Base-by-base conservation (phyloP, 2,797 vertebrate species). In the Protonibea diacanthus region DNA sequence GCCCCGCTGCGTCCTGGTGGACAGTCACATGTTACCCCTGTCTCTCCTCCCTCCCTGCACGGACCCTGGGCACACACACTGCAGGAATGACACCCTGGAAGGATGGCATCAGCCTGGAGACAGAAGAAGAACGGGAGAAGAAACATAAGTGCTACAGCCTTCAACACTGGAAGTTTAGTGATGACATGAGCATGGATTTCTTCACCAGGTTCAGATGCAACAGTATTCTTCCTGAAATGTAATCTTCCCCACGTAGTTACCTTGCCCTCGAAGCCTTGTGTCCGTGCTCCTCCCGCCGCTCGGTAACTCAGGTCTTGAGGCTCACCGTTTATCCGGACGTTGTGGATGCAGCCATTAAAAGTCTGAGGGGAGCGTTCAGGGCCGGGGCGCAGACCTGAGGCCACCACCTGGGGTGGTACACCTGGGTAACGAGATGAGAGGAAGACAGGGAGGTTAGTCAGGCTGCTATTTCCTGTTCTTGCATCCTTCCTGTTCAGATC, bases 291-390 rank as follows among this genome's bases (percentile, higher is more conserved):
- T 7, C 93, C 95, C 0, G 95, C 89, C 23, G 95, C 93, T 67
- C 92, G 88, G 85, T 87, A 88, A 60, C 95, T 96, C 92, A 99
- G 95, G 83, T 99, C 98, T 90, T 99, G 98, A 60, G 95, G 94
- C 84, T 99, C 98, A 0, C 97, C 97, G 66, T 99, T 98, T 92
- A 99, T 96, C 42, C 95, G 94, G 23, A 99, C 96, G 0, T 99
- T 97, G 0, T 98, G 97, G 83, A 99, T 97, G 82, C 98, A 99
- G 74, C 98, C 98, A 0, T 97, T 97, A 79, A 99, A 99, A 40
- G 96, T 94, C n/a, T 96, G 97, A 25, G 95, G 95, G 1, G 95
- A 93, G 20, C 97, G 96, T 33, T 99, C 97, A 0, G 96, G 90
- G 6, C 97, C 96, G n/a, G 97, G 95, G 51, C 97, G 96, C 53